Conservation (phyloP, 2,888 invertebrate genomes). For the Nudaria mundana region DNA sequence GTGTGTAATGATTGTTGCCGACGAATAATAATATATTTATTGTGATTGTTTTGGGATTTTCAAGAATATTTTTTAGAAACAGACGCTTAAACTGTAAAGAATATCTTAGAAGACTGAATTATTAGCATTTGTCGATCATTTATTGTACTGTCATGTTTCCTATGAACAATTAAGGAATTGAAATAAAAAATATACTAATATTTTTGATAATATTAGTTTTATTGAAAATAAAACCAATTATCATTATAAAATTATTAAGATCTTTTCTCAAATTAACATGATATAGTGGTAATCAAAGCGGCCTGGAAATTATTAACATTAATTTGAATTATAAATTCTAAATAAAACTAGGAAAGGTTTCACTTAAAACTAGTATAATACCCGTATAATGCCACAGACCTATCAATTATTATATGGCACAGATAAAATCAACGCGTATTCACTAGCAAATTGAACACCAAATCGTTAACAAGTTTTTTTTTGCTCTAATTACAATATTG, state of each 20-base stretch:
- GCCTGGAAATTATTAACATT: no score
- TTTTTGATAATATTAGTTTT: constrained; percentile 63
- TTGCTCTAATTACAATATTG: no score
- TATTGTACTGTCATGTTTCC: constrained; percentile 45
- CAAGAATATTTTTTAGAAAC: constrained; percentile 23
- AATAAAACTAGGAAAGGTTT: background rate
- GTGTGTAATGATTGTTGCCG: constrained; percentile 6
- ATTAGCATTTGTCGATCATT: constrained; percentile 56
- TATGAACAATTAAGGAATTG: constrained; percentile 58
- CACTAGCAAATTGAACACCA: constrained; percentile 8
- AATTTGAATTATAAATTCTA: background rate
- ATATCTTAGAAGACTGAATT: constrained; percentile 73
- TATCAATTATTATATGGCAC: constrained; percentile 19
- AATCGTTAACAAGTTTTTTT: constrained; percentile 7
- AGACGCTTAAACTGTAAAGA: constrained; percentile 66
- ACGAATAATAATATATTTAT: constrained; percentile 3
- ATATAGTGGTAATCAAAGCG: constrained; percentile 12
- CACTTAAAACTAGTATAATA: background rate
- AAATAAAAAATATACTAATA: constrained; percentile 71
- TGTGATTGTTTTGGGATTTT: constrained; percentile 12
- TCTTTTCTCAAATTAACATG: constrained; percentile 23
- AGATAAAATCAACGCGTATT: constrained; percentile 18
- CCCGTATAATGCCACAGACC: background rate
- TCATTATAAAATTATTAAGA: constrained; percentile 26
- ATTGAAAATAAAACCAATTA: constrained; percentile 39